Evolutionary conservation across 2,797 vertebrate genomes (phyloP), one percentile per base, ranked within the genome.

Genomic region (Dermochelys coriacea): DNA sequence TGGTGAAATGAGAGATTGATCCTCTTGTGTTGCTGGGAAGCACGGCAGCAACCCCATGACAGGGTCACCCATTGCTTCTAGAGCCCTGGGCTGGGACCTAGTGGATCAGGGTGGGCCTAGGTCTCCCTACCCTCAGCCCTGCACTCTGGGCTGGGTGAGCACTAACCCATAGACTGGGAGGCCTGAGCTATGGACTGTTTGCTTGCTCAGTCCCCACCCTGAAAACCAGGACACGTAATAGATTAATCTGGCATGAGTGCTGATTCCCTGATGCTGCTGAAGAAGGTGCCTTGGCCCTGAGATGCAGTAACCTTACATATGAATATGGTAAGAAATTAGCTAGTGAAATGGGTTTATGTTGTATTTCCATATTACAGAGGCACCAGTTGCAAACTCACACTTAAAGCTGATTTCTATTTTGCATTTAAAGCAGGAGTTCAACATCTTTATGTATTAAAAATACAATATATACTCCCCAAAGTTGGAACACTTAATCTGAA

Each of bases 311-410:
- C 2, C 8, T 64, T 64, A 64, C n/a, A 64, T 74, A 91, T 41
- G 54, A 89, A 84, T 80, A 82, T 47, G 64, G 18, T 18, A 89
- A 37, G 25, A 91, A 91, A 95, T 80, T 84, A 85, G 7, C 14
- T 74, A 2, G 25, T 27, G 10, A 93, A 84, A 55, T 12, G 4
- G 15, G 2, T 64, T 61, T 94, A 37, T 91, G 85, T 3, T 61
- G 23, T 47, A 19, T 95, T 89, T 91, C 93, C 84, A 91, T 86
- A 93, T 96, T 59, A 88, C 61, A 4, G 11, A 93, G 19, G 29
- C 25, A 84, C 12, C n/a, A 0, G 55, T 55, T 88, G 0, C 82
- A 95, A 37, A 71, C 93, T 86, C 77, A 86, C 47, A 75, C 12
- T 47, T 47, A 47, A 75, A 47, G 25, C 59, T 80, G 31, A 77